Base-by-base conservation (phyloP, 1,140 invertebrate genomes). In the Drosophila tristis region DNA sequence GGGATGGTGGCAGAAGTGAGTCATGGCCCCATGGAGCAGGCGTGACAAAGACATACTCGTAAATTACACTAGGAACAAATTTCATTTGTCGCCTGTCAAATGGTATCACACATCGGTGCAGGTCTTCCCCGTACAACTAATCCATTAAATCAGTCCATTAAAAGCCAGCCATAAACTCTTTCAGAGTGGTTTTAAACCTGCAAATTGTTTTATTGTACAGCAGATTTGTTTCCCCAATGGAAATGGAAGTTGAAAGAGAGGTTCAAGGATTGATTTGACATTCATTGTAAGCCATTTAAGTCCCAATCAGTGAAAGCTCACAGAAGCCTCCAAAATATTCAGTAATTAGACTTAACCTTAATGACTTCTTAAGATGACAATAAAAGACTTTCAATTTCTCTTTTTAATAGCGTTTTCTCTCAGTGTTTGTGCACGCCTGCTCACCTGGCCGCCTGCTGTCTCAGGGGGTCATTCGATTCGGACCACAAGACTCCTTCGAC, bases 31-130 rank as follows among this genome's bases (percentile, higher is more conserved):
- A 35, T 35, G 31, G 31, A 35, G 31, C 31, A 49, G 45, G 45
- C 66, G 66, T 70, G 66, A 70, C 66, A 70, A 25, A 58, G 20
- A 70, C 66, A 70, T 70, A 58, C 66, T 70, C 66, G 64, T 70
- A 70, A 70, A 70, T 70, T 70, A 70, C 51, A 68, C 45, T 43
- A n/a, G 51, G 2, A 13, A 15, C 9, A 70, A 50, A 29, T 70
- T 51, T 11, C 66, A 70, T 70, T 68, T 70, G 61, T 54, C 48
- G 64, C 25, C 44, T 66, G 35, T 44, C 64, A 20, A 20, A 20
- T 7, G 45, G 44, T 45, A 16, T 53, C 44, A 20, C 9, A 35
- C 20, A 20, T 48, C 39, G 31, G 13, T 7, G 13, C 5, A 48
- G 16, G 45, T 55, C 56, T 35, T 35, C 31, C 9, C 9, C 31